Evolutionary conservation across 2,113 vertebrate species (phyloP).

Genomic region (Chloropsis cyanopogon): DNA sequence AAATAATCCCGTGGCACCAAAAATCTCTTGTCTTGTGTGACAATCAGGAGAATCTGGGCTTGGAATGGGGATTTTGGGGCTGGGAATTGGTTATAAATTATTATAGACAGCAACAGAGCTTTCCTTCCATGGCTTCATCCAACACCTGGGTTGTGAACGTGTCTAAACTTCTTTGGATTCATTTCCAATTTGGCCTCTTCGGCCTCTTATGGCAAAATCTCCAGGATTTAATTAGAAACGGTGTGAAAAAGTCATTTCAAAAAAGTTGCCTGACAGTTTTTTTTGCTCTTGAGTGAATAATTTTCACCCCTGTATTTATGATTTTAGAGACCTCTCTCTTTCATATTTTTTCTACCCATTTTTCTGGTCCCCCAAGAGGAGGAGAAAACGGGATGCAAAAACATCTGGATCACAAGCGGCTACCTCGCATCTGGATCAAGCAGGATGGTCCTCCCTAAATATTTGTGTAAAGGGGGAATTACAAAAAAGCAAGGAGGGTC

Average conservation of each 20-base stretch:
- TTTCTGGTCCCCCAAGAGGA: neutral
- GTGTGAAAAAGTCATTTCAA: neutral
- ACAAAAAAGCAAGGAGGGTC: neutral
- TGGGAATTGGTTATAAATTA: neutral
- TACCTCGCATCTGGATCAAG: neutral
- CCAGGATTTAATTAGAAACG: neutral
- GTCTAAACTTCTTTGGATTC: neutral
- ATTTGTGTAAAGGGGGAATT: neutral
- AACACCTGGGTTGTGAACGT: neutral
- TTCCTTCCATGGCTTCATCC: neutral
- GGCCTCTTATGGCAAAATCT: neutral
- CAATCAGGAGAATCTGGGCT: neutral
- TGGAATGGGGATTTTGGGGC: neutral
- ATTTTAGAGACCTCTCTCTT: neutral
- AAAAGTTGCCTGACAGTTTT: neutral
- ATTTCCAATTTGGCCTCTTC: neutral
- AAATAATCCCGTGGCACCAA: neutral
- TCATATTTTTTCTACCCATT: neutral
- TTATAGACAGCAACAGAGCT: neutral
- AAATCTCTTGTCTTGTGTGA: neutral
- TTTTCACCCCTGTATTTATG: neutral
- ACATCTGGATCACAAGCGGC: neutral
- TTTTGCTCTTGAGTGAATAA: neutral
- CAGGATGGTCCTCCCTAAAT: neutral
- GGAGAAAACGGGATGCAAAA: neutral